These are phyloP conservation scores for Drosophila murphyi DNA, from an alignment of 1,140 invertebrate species.

Conservation along the genomic window DNA sequence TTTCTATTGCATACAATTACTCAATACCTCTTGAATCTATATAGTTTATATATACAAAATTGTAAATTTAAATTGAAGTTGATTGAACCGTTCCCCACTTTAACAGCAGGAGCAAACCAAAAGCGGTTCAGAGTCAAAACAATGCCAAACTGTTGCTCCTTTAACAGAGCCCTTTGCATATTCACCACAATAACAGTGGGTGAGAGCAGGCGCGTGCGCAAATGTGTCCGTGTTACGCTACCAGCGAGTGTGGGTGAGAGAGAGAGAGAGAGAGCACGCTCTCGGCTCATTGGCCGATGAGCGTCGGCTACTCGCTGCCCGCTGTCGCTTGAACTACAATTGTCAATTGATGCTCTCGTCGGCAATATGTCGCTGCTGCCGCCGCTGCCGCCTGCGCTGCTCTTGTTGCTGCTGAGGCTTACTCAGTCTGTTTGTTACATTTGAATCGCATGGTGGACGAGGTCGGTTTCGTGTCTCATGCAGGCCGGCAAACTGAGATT, in stretches of 20 bases:
- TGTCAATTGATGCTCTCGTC: conserved; percentile 31
- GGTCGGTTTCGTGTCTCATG: conserved; percentile 65
- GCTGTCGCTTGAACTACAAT: conserved; percentile 25
- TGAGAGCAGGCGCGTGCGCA: conserved; percentile 58
- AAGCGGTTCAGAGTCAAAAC: neutral
- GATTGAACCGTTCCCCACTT: neutral
- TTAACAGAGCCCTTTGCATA: conserved; percentile 19
- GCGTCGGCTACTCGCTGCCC: conserved; percentile 49
- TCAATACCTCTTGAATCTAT: too few species aligned
- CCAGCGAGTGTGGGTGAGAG: conserved; percentile 33
- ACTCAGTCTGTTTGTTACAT: conserved; percentile 65
- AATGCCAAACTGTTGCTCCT: conserved; percentile 74
- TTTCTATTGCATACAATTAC: too few species aligned
- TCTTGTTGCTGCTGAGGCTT: conserved; percentile 41
- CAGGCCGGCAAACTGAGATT: conserved; percentile 49
- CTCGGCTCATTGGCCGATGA: conserved; percentile 46
- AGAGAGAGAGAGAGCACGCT: conserved; percentile 5
- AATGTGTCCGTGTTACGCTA: conserved; percentile 2
- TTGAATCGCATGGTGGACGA: conserved; percentile 67
- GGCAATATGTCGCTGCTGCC: neutral
- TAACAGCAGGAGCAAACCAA: neutral
- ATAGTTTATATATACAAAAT: too few species aligned
- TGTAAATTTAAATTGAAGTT: neutral
- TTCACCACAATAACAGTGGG: conserved; percentile 41
- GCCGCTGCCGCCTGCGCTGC: conserved; percentile 11